A percentile compares a stretch with the other conserved stretches of the same genome.
phyloP scores from a whole-genome alignment of 2,797 vertebrate species.

The Coluber constrictor region DNA sequence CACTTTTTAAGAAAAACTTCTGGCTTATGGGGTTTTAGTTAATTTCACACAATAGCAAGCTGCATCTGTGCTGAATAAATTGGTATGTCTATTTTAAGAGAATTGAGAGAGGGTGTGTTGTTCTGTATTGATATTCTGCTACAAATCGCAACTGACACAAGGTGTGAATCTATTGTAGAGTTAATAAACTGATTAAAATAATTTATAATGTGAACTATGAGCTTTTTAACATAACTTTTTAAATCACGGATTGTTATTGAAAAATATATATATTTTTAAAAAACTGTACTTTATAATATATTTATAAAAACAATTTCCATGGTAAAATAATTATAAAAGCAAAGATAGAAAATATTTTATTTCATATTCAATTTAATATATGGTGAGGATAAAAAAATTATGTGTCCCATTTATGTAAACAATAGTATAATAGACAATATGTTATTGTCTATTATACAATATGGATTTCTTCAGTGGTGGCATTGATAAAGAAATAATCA shows the following conservation, averaged over 20 bases:
- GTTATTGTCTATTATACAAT: too few species aligned
- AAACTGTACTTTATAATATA: background rate
- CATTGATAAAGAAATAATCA: background rate
- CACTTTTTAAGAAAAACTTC: background rate
- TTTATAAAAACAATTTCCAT: constrained; percentile 18
- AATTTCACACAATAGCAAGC: constrained; percentile 5
- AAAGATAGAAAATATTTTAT: background rate
- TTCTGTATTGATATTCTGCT: constrained; percentile 10
- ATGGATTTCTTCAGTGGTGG: background rate
- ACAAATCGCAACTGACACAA: constrained; percentile 26
- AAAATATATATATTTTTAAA: background rate
- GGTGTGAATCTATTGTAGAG: background rate
- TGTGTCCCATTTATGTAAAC: background rate
- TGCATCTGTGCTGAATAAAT: constrained; percentile 17
- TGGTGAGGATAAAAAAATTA: too few species aligned
- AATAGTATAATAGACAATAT: background rate
- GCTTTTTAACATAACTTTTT: background rate
- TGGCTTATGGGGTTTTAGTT: background rate
- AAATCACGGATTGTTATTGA: constrained; percentile 16
- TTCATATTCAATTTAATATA: background rate
- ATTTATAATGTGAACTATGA: constrained; percentile 23
- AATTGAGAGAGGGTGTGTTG: background rate
- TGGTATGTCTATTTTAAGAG: background rate
- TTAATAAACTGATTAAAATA: constrained; percentile 18
- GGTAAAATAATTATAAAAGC: background rate